These are phyloP conservation scores for Drosophila anceps DNA, from an alignment of 2,888 invertebrate genomes.

Conservation along the genomic window DNA sequence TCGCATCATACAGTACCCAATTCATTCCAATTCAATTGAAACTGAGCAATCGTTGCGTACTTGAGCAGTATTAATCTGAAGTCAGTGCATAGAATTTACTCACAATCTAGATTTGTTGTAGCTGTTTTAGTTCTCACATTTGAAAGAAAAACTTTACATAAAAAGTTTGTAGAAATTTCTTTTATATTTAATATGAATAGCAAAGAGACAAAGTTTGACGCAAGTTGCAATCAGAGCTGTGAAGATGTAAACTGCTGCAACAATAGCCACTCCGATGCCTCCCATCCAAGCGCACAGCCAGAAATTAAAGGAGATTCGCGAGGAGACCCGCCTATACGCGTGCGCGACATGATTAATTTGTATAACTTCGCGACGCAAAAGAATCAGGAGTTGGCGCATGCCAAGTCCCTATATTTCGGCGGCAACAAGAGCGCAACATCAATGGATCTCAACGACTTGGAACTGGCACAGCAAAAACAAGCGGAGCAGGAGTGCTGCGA, in stretches of 20 bases:
- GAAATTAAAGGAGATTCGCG: constrained; percentile 6
- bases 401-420: constrained; percentile 75
- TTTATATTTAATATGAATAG: constrained; percentile 41
- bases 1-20: background rate
- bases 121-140: constrained; percentile 50
- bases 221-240: constrained; percentile 17
- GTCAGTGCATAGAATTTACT: constrained; percentile 26
- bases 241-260: constrained; percentile 61
- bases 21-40: constrained; percentile 1
- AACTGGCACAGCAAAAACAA: constrained; percentile 9
- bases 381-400: constrained; percentile 69
- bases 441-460: constrained; percentile 16
- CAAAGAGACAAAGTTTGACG: constrained; percentile 33
- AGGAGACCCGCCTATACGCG: constrained; percentile 63
- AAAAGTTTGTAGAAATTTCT: constrained; percentile 24
- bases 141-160: constrained; percentile 39
- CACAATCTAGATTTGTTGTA: constrained; percentile 37
- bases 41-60: constrained; percentile 37
- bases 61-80: background rate
- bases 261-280: constrained; percentile 51
- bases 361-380: constrained; percentile 77
- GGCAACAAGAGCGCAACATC: constrained; percentile 33
- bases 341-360: constrained; percentile 82
- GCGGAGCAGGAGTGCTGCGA: constrained; percentile 39
- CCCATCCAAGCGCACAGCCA: constrained; percentile 13